These are phyloP conservation scores for Phaetusa simplex DNA, from an alignment of 2,113 vertebrate genomes.

Conservation along the genomic window DNA sequence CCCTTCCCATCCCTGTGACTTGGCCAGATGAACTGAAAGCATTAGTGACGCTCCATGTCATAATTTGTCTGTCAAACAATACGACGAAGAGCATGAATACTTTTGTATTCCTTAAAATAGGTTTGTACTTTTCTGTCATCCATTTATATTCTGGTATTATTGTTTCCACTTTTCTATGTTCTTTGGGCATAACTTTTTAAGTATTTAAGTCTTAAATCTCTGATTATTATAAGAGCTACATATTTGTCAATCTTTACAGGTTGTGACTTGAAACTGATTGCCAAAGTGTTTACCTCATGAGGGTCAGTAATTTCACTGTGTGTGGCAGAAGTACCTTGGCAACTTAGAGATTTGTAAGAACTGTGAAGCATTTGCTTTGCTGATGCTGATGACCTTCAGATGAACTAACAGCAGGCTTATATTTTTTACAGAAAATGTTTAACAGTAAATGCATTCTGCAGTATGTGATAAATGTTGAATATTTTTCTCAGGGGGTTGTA, in stretches of 20 bases:
- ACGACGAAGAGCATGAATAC: background rate
- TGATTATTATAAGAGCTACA: background rate
- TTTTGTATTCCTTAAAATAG: background rate
- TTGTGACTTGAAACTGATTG: background rate
- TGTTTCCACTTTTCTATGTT: background rate
- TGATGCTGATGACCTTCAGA: background rate
- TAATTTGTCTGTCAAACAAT: background rate
- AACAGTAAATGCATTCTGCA: background rate
- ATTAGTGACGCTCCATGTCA: accelerated
- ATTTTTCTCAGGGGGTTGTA: background rate
- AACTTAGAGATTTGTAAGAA: background rate
- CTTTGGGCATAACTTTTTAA: background rate
- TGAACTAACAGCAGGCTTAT: background rate
- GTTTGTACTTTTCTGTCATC: background rate
- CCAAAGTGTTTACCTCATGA: background rate
- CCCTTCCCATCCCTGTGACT: background rate
- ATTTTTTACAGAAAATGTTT: background rate
- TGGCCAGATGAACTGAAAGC: background rate
- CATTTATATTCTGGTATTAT: background rate
- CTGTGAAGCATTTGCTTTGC: background rate
- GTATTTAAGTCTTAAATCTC: background rate
- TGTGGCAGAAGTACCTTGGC: background rate
- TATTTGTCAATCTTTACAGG: background rate
- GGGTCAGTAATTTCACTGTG: background rate
- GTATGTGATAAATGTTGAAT: background rate